These are phyloP conservation scores for Cheilosia scutellata DNA, from an alignment of 2,888 invertebrate species.

Conservation along the genomic window DNA sequence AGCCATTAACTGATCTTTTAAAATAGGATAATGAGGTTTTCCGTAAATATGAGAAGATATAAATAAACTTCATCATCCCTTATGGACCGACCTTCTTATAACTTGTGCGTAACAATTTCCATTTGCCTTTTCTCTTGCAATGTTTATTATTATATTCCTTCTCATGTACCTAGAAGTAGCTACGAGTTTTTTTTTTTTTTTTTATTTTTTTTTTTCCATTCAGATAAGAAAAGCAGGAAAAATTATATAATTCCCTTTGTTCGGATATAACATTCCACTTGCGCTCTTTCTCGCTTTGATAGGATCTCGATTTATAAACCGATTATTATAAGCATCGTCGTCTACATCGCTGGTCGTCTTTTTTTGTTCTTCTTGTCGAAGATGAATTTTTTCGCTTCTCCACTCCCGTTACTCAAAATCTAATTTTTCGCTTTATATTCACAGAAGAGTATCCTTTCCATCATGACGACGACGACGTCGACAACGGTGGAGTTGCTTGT, in stretches of 20 bases:
- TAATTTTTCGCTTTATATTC: constrained; percentile 76
- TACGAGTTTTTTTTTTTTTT: constrained; percentile 10
- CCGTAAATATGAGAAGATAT: constrained; percentile 47
- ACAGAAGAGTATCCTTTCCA: constrained; percentile 69
- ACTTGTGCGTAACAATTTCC: constrained; percentile 50
- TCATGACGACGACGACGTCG: constrained; percentile 21
- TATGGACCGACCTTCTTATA: constrained; percentile 39
- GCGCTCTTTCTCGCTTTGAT: constrained; percentile 72
- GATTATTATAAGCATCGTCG: constrained; percentile 74
- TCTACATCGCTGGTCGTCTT: constrained; percentile 29
- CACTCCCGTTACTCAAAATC: constrained; percentile 68
- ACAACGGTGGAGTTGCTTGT: constrained; percentile 12
- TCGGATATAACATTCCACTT: constrained; percentile 70
- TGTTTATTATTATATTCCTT: constrained; percentile 67
- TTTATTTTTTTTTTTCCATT: background rate
- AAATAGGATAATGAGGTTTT: constrained; percentile 64
- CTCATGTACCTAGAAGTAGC: constrained; percentile 15
- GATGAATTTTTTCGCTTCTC: constrained; percentile 56
- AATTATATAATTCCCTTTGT: constrained; percentile 75
- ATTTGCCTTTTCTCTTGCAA: constrained; percentile 30
- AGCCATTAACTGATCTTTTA: constrained; percentile 52
- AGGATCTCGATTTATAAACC: constrained; percentile 75
- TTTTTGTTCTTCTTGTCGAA: constrained; percentile 32
- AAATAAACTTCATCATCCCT: constrained; percentile 61
- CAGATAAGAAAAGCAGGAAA: constrained; percentile 39